phyloP scores from a whole-genome alignment of 2,888 invertebrate species.

The Lamproptera curius region DNA sequence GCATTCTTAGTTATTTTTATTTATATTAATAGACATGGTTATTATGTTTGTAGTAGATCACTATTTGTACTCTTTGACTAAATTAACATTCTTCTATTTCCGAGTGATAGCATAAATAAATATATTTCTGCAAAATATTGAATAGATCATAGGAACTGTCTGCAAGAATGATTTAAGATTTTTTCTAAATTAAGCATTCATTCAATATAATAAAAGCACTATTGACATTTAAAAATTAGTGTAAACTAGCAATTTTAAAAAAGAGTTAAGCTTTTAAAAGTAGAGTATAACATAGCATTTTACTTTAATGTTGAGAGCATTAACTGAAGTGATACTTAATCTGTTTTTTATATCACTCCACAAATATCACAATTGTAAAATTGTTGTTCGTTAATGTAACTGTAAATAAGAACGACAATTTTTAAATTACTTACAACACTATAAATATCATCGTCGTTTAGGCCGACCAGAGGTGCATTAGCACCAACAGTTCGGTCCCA shows the following conservation, averaged over 20 bases:
- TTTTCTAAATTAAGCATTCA: no score
- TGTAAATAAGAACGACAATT: background rate
- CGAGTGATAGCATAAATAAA: no score
- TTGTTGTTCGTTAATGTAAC: background rate
- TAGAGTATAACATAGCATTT: background rate
- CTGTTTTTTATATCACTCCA: background rate
- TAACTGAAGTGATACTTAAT: no score
- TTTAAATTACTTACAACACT: slow-evolving; percentile 80
- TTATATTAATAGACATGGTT: background rate
- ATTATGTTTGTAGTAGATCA: background rate
- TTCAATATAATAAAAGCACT: no score
- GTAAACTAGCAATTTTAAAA: no score
- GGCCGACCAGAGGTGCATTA: slow-evolving; percentile 84
- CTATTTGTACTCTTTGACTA: no score
- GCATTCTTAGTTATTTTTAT: background rate
- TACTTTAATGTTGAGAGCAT: background rate
- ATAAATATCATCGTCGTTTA: slow-evolving; percentile 65
- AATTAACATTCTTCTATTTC: no score
- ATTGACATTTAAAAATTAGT: no score
- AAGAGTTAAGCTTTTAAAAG: background rate
- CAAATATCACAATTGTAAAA: no score
- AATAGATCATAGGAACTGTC: no score
- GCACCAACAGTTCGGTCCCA: slow-evolving; percentile 87
- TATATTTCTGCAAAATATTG: no score
- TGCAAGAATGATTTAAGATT: no score